Evolutionary conservation across 2,113 vertebrate species (phyloP).

Genomic region (Gila orcuttii): DNA sequence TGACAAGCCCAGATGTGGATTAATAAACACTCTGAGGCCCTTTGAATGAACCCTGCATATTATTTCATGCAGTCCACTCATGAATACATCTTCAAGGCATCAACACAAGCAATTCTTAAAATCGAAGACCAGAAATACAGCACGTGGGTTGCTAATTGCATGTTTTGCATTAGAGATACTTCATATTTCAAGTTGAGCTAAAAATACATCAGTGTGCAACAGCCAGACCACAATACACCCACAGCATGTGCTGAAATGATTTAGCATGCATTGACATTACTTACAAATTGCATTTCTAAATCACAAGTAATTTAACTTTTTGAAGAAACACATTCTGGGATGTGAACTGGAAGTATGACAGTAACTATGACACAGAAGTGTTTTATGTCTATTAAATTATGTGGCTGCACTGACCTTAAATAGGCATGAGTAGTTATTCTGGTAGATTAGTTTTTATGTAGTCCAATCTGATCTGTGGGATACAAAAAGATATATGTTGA

Average conservation of each 20-base stretch:
- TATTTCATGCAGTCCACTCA: slow-evolving; percentile 60
- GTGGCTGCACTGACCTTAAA: background rate
- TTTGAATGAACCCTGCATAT: slow-evolving; percentile 60
- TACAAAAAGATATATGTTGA: background rate
- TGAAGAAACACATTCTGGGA: background rate
- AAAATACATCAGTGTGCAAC: slow-evolving; percentile 68
- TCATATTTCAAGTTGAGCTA: slow-evolving; percentile 69
- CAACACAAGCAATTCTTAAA: slow-evolving; percentile 45
- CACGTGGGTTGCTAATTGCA: slow-evolving; percentile 43
- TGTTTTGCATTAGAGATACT: slow-evolving; percentile 70
- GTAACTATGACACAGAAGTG: background rate
- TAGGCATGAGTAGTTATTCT: background rate
- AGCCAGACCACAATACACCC: slow-evolving; percentile 61
- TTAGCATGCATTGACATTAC: slow-evolving; percentile 61
- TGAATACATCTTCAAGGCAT: slow-evolving; percentile 60
- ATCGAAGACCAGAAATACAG: slow-evolving; percentile 54
- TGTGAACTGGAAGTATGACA: slow-evolving; percentile 12
- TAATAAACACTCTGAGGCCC: slow-evolving; percentile 67
- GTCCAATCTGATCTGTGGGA: background rate
- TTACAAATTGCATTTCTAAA: slow-evolving; percentile 60
- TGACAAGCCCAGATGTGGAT: slow-evolving; percentile 70
- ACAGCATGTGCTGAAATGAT: slow-evolving; percentile 69
- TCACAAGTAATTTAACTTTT: slow-evolving; percentile 50
- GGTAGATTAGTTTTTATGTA: background rate
- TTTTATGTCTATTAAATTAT: slow-evolving; percentile 8